phyloP scores from a whole-genome alignment of 2,797 vertebrate genomes.

The Leucoraja ocellata region DNA sequence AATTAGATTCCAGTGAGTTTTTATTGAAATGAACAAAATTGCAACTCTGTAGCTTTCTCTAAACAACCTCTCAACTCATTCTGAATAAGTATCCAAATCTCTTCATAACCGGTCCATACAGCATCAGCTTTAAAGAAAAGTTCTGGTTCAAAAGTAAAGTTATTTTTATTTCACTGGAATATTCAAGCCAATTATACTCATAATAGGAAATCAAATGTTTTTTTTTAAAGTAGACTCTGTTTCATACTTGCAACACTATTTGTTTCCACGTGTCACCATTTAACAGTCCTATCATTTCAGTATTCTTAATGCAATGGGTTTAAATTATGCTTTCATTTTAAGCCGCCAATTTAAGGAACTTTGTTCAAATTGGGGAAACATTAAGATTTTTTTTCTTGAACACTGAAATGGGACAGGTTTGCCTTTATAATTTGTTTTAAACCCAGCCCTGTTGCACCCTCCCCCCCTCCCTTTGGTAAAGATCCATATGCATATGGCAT shows the following conservation, averaged over 20 bases:
- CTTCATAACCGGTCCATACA: conserved; percentile 30
- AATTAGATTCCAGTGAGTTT: conserved; percentile 83
- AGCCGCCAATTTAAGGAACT: conserved; percentile 10
- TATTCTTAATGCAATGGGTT: conserved; percentile 22
- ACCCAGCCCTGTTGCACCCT: not conserved
- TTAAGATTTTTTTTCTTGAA: not conserved
- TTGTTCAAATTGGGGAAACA: conserved; percentile 35
- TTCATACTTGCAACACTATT: conserved; percentile 28
- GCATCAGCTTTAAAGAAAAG: conserved; percentile 37
- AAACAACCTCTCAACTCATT: conserved; percentile 36
- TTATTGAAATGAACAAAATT: conserved; percentile 80
- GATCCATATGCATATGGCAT: conserved; percentile 21
- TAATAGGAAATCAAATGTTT: conserved; percentile 34
- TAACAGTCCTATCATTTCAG: conserved; percentile 37
- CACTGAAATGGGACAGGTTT: conserved; percentile 37
- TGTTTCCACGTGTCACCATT: conserved; percentile 14
- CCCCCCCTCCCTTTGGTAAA: conserved; percentile 12
- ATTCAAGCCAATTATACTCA: conserved; percentile 37
- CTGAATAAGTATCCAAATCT: conserved; percentile 34
- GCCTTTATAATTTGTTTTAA: conserved; percentile 17
- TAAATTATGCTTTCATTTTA: not conserved
- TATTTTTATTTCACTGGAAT: conserved; percentile 34
- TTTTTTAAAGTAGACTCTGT: conserved; percentile 31
- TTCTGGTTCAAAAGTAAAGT: conserved; percentile 33
- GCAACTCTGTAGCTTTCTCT: conserved; percentile 51